phyloP scores from a whole-genome alignment of 2,113 vertebrate species.

The Chiloscyllium plagiosum region DNA sequence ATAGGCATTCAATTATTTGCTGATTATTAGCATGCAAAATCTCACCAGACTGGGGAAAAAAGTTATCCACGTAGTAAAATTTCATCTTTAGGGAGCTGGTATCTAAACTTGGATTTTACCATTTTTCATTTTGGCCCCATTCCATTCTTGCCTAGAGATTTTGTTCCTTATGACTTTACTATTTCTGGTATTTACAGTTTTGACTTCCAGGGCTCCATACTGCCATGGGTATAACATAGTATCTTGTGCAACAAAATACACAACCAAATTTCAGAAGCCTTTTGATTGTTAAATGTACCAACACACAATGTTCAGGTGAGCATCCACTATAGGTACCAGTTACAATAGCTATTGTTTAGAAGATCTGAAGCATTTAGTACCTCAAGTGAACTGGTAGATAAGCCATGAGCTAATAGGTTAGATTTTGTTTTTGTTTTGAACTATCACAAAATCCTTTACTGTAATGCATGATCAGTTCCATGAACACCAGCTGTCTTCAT shows the following conservation, averaged over 20 bases:
- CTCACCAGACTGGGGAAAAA: neutral
- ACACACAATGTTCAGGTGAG: neutral
- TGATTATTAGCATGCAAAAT: neutral
- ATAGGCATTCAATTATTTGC: neutral
- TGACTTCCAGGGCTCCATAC: neutral
- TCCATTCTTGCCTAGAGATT: neutral
- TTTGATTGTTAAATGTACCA: neutral
- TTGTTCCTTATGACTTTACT: neutral
- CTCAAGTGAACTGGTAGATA: neutral
- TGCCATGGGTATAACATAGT: neutral
- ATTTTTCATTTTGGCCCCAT: too few relatives aligned
- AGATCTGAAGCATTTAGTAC: neutral
- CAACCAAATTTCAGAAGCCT: neutral
- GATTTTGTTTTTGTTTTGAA: neutral
- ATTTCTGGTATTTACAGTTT: neutral
- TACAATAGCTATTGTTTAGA: neutral
- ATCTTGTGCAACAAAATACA: neutral
- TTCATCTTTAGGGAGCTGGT: neutral
- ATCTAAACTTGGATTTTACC: too few relatives aligned
- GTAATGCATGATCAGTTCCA: neutral
- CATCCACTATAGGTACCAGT: neutral
- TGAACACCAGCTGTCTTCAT: neutral
- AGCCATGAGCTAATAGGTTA: neutral
- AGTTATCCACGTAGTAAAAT: neutral
- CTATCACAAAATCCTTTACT: neutral